phyloP scores from a whole-genome alignment of 2,113 vertebrate species.

The Passer montanus region DNA sequence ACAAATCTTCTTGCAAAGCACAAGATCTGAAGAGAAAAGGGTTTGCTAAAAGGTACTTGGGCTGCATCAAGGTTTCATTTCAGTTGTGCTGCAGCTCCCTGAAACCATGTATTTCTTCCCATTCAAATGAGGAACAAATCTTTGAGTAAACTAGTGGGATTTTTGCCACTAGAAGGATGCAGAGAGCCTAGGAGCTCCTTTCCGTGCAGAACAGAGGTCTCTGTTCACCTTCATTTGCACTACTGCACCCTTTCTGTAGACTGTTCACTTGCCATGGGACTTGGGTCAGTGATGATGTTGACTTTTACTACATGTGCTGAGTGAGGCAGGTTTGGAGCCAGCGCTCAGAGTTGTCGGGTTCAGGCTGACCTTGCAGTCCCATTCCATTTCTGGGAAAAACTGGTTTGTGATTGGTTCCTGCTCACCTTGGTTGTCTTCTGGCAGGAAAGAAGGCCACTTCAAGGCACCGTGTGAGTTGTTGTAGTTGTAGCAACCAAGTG shows the following conservation, averaged over 20 bases:
- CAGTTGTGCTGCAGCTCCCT: background rate
- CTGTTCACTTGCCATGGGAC: background rate
- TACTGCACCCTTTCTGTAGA: background rate
- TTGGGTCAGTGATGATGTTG: background rate
- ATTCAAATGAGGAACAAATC: background rate
- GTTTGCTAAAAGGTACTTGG: background rate
- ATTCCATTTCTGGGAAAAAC: background rate
- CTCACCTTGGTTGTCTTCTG: background rate
- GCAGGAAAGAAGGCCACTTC: background rate
- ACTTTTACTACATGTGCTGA: background rate
- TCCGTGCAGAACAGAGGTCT: background rate
- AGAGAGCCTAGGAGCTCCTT: background rate
- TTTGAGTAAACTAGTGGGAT: background rate
- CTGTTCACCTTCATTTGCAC: background rate
- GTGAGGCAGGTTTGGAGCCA: background rate
- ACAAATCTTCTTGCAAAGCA: slow-evolving; percentile 50
- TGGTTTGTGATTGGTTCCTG: background rate
- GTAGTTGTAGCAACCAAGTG: background rate
- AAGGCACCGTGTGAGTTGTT: background rate
- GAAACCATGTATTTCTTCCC: background rate
- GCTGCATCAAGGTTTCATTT: background rate
- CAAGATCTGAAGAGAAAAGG: background rate
- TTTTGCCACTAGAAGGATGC: background rate
- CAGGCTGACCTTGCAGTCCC: background rate
- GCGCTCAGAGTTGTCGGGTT: background rate